Percentiles rank a stretch among this genome's conserved stretches.
phyloP scores from a whole-genome alignment of 2,888 invertebrate genomes.

The Coelinius sp. region DNA sequence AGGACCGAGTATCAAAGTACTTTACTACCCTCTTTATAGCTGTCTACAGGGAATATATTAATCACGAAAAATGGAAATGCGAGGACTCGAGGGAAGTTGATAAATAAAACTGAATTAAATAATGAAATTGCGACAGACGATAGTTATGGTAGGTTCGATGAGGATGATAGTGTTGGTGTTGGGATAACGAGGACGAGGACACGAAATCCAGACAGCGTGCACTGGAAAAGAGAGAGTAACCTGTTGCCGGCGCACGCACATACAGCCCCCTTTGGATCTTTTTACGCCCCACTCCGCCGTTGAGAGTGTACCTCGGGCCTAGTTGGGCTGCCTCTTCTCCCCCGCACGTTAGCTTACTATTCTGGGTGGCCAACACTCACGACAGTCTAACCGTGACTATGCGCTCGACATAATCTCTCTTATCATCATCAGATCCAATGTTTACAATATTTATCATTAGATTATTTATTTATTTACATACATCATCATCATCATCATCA shows the following conservation, averaged over 20 bases:
- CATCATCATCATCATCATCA: too few species aligned
- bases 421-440: not conserved
- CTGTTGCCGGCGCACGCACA: conserved; percentile 67
- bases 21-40: too few species aligned
- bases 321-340: conserved; percentile 32
- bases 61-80: too few species aligned
- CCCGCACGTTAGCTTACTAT: conserved; percentile 46
- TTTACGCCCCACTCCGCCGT: not conserved
- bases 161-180: not conserved
- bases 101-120: not conserved
- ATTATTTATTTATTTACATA: too few species aligned
- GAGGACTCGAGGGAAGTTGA: too few species aligned
- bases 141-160: not conserved
- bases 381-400: not conserved
- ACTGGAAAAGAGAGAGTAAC: conserved; percentile 53
- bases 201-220: conserved; percentile 43
- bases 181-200: conserved; percentile 34
- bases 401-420: not conserved
- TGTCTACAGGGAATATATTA: too few species aligned
- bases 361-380: conserved; percentile 46
- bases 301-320: too few species aligned
- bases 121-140: not conserved
- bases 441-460: not conserved
- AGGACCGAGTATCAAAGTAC: too few species aligned
- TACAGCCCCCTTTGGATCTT: conserved; percentile 30